These are phyloP conservation scores for Netelia melanura DNA, from an alignment of 2,888 invertebrate genomes.

Conservation along the genomic window DNA sequence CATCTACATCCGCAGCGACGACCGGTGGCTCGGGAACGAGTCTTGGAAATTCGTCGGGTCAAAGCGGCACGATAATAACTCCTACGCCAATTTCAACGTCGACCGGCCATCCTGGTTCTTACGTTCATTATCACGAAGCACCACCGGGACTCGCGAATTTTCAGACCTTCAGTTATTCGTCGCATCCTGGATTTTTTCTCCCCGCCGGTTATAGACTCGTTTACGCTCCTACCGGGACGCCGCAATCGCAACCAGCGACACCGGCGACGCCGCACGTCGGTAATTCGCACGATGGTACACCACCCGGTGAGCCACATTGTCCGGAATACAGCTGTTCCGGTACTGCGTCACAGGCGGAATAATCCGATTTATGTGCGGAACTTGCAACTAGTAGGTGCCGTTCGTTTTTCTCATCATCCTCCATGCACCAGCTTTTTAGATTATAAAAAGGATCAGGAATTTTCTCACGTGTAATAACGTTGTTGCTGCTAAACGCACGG, in stretches of 20 bases:
- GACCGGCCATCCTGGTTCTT: constrained; percentile 60
- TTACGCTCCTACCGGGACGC: constrained; percentile 80
- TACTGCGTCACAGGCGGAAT: constrained; percentile 31
- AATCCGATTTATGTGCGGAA: not conserved
- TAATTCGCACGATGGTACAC: constrained; percentile 81
- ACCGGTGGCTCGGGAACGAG: constrained; percentile 16
- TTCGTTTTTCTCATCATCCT: not conserved
- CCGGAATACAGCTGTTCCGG: constrained; percentile 7
- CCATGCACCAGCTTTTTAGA: not conserved
- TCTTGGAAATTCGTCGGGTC: constrained; percentile 51
- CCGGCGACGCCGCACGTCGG: constrained; percentile 81
- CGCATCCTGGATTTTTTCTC: constrained; percentile 82
- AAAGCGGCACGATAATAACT: constrained; percentile 71
- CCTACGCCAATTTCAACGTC: constrained; percentile 73
- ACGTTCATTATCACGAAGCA: constrained; percentile 79
- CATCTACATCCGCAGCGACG: constrained; percentile 48
- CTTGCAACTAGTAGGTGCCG: not conserved
- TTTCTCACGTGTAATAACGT: not conserved
- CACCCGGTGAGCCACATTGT: constrained; percentile 77
- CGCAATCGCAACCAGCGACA: constrained; percentile 82
- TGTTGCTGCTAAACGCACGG: not conserved
- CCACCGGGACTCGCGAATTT: constrained; percentile 78
- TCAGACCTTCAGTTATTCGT: constrained; percentile 80
- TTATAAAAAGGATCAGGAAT: not conserved
- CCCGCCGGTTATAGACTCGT: constrained; percentile 82